Percentiles rank a stretch among this genome's conserved stretches.
Evolutionary conservation across 2,113 vertebrate species (phyloP).

Genomic region (Mobula birostris): DNA sequence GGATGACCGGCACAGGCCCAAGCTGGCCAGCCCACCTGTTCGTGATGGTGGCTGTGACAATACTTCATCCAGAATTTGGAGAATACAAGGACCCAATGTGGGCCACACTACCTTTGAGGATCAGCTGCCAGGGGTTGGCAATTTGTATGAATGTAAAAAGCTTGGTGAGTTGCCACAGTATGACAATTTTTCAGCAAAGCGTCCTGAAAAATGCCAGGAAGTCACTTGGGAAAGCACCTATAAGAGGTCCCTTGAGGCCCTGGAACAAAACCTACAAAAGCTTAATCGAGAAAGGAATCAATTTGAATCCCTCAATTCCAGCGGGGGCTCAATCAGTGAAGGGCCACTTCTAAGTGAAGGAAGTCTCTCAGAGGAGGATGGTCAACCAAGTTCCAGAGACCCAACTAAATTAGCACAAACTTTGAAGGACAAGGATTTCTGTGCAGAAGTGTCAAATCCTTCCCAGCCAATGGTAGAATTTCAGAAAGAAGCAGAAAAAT

Average conservation of each 20-base stretch:
- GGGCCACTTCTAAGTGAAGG: slow-evolving; percentile 78
- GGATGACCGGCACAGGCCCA: slow-evolving; percentile 55
- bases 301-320: slow-evolving; percentile 54
- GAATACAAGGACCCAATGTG: slow-evolving; percentile 59
- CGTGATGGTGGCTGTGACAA: slow-evolving; percentile 61
- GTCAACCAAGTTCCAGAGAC: slow-evolving; percentile 42
- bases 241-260: slow-evolving; percentile 47
- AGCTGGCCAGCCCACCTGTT: slow-evolving; percentile 63
- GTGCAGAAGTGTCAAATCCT: slow-evolving; percentile 53
- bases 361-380: slow-evolving; percentile 67
- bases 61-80: slow-evolving; percentile 63
- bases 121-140: slow-evolving; percentile 68
- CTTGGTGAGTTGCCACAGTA: slow-evolving; percentile 57
- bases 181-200: slow-evolving; percentile 45
- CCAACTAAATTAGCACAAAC: slow-evolving; percentile 50
- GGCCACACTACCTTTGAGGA: slow-evolving; percentile 64
- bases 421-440: slow-evolving; percentile 61
- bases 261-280: slow-evolving; percentile 43
- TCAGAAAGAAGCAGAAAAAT: slow-evolving; percentile 76
- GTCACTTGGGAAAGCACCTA: slow-evolving; percentile 48
- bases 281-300: neutral
- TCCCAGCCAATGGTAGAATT: slow-evolving; percentile 71
- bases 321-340: slow-evolving; percentile 80
- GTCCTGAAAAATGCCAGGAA: slow-evolving; percentile 47
- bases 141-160: slow-evolving; percentile 65